Conservation (phyloP, 2,797 vertebrate genomes). For the Poecilia gillii region DNA sequence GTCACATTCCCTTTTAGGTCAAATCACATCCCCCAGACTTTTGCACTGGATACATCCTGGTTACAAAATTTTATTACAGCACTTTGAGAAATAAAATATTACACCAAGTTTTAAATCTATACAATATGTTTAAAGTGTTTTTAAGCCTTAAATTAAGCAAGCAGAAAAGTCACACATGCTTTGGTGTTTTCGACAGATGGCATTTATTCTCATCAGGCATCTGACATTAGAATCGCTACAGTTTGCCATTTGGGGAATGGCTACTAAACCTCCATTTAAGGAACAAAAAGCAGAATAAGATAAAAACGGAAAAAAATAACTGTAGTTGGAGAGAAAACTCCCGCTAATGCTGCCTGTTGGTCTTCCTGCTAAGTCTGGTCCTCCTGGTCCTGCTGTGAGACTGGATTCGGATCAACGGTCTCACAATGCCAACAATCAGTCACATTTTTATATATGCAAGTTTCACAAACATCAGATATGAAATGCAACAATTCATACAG, state of each 20-base stretch:
- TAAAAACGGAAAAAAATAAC: conserved; percentile 24
- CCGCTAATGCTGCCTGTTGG: conserved; percentile 15
- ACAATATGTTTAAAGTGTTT: not conserved
- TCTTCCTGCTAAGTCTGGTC: conserved; percentile 22
- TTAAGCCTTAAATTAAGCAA: not conserved
- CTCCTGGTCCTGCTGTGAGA: conserved; percentile 34
- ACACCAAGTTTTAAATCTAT: not conserved
- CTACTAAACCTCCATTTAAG: conserved; percentile 64
- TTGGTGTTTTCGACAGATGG: conserved; percentile 81
- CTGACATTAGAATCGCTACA: conserved; percentile 84
- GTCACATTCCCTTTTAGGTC: too few species aligned
- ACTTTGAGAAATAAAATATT: not conserved
- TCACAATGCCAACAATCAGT: conserved; percentile 66
- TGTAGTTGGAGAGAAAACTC: conserved; percentile 27
- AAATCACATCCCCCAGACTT: too few species aligned
- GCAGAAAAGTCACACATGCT: conserved; percentile 2
- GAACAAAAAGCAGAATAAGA: conserved; percentile 58
- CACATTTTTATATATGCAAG: conserved; percentile 46
- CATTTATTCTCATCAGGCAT: conserved; percentile 82
- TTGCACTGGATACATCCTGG: too few species aligned
- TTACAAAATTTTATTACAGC: too few species aligned
- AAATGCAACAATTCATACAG: conserved; percentile 36
- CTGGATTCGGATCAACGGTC: conserved; percentile 47
- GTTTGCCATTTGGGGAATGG: conserved; percentile 48
- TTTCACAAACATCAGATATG: conserved; percentile 59